Evolutionary conservation across 2,113 vertebrate species (phyloP).

Genomic region (Epinephelus moara): DNA sequence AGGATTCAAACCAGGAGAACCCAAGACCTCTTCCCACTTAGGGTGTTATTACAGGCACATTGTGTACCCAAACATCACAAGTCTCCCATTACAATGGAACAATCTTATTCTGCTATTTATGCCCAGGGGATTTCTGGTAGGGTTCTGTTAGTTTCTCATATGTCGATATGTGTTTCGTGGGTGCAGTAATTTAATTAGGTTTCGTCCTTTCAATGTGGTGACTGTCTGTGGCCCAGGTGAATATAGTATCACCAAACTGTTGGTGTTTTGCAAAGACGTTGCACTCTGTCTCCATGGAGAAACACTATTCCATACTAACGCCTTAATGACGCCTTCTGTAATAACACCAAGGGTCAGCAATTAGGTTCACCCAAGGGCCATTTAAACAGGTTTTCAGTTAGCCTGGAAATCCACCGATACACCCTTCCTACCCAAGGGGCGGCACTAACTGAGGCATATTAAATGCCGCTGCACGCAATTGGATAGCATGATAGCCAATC

Average conservation of each 20-base stretch:
- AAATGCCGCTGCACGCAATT: too few species aligned
- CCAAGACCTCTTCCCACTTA: constrained; percentile 29
- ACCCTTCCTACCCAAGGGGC: too few species aligned
- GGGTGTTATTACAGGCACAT: constrained; percentile 33
- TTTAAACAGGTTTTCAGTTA: too few species aligned
- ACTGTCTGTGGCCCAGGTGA: neutral
- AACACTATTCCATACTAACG: too few species aligned
- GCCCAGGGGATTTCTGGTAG: constrained; percentile 2
- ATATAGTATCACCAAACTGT: neutral
- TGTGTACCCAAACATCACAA: constrained; percentile 50
- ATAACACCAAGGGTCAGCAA: too few species aligned
- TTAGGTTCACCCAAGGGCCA: too few species aligned
- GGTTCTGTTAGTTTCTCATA: constrained; percentile 9
- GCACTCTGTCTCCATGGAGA: neutral
- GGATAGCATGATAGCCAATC: too few species aligned
- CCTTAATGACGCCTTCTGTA: too few species aligned
- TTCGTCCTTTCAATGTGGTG: neutral
- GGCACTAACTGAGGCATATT: too few species aligned
- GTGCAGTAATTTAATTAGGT: neutral
- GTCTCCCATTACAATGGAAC: constrained; percentile 27
- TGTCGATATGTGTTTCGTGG: neutral
- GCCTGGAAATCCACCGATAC: too few species aligned
- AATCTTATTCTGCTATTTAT: constrained; percentile 12
- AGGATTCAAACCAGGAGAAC: constrained; percentile 42
- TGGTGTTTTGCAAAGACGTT: neutral